Conservation (phyloP, 1,140 invertebrate genomes). For the Phymastichus coffea region DNA sequence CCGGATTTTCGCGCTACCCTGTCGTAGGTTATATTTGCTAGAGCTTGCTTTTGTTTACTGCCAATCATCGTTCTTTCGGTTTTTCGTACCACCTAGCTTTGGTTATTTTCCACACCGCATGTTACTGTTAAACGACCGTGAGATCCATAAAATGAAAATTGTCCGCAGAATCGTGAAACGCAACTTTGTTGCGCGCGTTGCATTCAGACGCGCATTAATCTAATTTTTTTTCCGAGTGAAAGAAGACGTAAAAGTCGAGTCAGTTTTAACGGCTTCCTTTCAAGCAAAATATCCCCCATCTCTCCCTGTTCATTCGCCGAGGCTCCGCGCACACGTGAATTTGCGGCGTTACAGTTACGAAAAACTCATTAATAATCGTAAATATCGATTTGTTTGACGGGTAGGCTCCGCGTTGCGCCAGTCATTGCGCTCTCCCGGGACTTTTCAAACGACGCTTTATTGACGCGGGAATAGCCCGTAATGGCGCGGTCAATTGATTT, state of each 20-base stretch:
- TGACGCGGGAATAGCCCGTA: conserved; percentile 28
- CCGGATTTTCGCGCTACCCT: not conserved
- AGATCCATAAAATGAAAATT: too few species aligned
- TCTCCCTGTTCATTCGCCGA: not conserved
- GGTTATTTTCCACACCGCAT: too few species aligned
- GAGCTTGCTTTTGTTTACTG: conserved; percentile 1
- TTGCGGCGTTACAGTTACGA: not conserved
- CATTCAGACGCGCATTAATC: conserved; percentile 9
- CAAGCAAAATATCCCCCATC: not conserved
- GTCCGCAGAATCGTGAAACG: too few species aligned
- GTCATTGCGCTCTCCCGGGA: conserved; percentile 38
- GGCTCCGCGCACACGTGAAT: not conserved
- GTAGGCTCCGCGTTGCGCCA: conserved; percentile 30
- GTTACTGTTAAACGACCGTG: too few species aligned
- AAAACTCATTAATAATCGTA: conserved; percentile 40
- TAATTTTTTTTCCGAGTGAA: conserved; percentile 3
- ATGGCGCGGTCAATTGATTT: conserved; percentile 40
- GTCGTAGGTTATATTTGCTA: too few species aligned
- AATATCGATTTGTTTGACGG: conserved; percentile 44
- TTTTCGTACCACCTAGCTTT: too few species aligned
- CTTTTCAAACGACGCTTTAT: conserved; percentile 27
- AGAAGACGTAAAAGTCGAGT: not conserved
- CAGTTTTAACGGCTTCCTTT: conserved; percentile 5
- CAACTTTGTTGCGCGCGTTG: too few species aligned
- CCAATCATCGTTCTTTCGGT: too few species aligned